These are phyloP conservation scores for Phrynosoma blainvillii DNA, from an alignment of 2,113 vertebrate genomes.

Conservation along the genomic window DNA sequence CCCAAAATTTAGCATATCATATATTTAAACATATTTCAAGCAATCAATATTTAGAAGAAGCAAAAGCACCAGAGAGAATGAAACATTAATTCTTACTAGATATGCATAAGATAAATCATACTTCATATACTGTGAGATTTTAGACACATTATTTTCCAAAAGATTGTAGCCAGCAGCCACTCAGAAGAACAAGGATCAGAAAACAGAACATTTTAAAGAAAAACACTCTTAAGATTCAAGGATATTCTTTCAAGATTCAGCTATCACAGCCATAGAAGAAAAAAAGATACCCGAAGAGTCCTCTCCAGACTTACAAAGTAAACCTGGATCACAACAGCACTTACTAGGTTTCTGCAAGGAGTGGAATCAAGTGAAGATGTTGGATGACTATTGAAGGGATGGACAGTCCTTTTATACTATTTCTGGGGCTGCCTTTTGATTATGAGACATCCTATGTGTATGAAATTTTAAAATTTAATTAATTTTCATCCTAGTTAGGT, in stretches of 20 bases:
- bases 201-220: neutral
- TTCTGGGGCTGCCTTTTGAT: neutral
- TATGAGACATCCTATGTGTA: neutral
- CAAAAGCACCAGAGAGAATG: too few relatives aligned
- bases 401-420: slow-evolving; percentile 12
- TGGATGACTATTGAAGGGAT: neutral
- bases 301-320: neutral
- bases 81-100: too few relatives aligned
- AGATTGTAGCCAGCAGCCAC: neutral
- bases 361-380: neutral
- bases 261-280: too few relatives aligned
- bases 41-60: too few relatives aligned
- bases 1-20: neutral
- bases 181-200: neutral
- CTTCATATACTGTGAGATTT: too few relatives aligned
- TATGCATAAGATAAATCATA: too few relatives aligned
- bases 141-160: neutral
- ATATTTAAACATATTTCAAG: neutral
- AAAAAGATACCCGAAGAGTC: neutral
- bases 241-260: neutral
- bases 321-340: neutral
- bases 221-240: neutral
- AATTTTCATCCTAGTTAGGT: neutral
- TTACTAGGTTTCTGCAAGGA: slow-evolving; percentile 8
- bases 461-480: neutral